Conservation (phyloP, 2,113 vertebrate species). For the Peromyscus maniculatus region DNA sequence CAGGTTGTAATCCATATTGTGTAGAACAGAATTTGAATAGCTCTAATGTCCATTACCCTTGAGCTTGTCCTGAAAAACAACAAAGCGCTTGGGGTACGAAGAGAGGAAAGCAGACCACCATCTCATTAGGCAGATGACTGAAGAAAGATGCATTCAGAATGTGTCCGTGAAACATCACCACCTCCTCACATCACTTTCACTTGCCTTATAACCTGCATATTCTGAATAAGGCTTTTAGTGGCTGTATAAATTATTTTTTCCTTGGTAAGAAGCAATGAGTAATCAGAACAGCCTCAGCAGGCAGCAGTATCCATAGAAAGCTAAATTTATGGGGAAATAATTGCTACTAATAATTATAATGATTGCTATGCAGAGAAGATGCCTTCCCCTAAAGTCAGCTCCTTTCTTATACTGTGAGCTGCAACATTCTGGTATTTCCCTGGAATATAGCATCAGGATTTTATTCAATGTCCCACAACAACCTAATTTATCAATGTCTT, state of each 20-base stretch:
- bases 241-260: conserved; percentile 41
- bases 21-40: background rate
- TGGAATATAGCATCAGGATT: background rate
- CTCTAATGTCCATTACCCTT: background rate
- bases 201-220: background rate
- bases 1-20: background rate
- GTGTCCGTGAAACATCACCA: background rate
- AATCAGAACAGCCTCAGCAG: background rate
- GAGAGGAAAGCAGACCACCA: background rate
- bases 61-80: conserved; percentile 14
- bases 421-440: background rate
- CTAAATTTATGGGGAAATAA: conserved; percentile 61
- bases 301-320: conserved; percentile 33
- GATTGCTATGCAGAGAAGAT: background rate
- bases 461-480: background rate
- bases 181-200: background rate
- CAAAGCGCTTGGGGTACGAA: background rate
- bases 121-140: conserved; percentile 15
- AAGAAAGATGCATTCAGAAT: conserved; percentile 11
- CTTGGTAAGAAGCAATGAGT: conserved; percentile 20
- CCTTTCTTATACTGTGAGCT: background rate
- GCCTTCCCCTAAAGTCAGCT: background rate
- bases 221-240: conserved; percentile 31
- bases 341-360: conserved; percentile 47
- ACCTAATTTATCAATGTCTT: background rate